These are phyloP conservation scores for Sciurus vulgaris DNA, from an alignment of 2,797 vertebrate species.

Conservation along the genomic window DNA sequence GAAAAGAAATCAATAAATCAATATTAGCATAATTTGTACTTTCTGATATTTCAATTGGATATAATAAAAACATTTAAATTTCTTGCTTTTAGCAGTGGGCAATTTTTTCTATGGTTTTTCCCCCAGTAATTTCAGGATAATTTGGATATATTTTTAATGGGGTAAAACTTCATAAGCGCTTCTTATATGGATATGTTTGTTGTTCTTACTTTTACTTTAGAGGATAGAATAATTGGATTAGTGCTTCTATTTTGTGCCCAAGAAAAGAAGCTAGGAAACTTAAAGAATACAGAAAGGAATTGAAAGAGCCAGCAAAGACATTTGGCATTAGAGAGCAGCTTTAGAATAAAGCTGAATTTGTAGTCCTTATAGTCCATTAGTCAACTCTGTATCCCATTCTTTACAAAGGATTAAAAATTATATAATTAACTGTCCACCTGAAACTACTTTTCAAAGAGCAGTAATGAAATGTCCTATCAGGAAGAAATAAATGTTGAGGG, in stretches of 20 bases:
- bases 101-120: not conserved
- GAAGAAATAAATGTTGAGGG: not conserved
- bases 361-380: no score
- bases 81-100: not conserved
- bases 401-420: constrained; percentile 14
- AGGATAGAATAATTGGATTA: not conserved
- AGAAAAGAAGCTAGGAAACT: not conserved
- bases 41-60: not conserved
- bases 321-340: not conserved
- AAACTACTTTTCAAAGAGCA: not conserved
- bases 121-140: not conserved
- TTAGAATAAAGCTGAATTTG: constrained; percentile 11
- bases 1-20: not conserved
- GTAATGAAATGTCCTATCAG: not conserved
- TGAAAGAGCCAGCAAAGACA: not conserved
- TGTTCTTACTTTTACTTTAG: constrained; percentile 42
- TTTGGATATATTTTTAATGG: not conserved
- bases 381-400: not conserved
- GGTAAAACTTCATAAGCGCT: constrained; percentile 1
- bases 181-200: not conserved
- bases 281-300: not conserved
- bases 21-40: not conserved
- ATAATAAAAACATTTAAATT: not conserved
- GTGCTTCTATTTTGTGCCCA: constrained; percentile 13
- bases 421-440: not conserved